Evolutionary conservation across 1,140 invertebrate species (phyloP), one percentile per base, ranked within the genome.

Genomic region (Anastrepha obliqua): DNA sequence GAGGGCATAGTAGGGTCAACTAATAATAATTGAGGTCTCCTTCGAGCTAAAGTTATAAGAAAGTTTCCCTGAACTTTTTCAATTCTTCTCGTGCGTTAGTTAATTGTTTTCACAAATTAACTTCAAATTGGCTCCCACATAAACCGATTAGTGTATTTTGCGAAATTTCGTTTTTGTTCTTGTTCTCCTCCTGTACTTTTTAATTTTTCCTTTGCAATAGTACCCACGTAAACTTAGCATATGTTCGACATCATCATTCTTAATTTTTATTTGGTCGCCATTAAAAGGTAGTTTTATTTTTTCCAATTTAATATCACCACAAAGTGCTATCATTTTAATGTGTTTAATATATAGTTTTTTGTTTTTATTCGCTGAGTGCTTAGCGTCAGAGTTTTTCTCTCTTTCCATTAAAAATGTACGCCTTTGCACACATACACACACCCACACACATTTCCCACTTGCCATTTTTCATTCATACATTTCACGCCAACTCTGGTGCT

Each of bases 281-380:
- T 58, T 8, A 58, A 11, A 42, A 20, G 39, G 55, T 58, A 58
- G 55, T 58, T 58, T 58, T 58, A 7, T 7, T 29, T 67, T 20
- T 67, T 67, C 20, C 39, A 67, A 67, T 67, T 67, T 67, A 67
- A 67, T 39, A 67, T 67, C 39, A 42, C 65, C 65, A 20, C 65
- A 67, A 67, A 67, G 65, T 67, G 65, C 65, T 29, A 29, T 20
- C 65, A 42, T 67, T 67, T 67, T 39, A 29, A 67, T 67, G 29
- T 39, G 29, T 29, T 29, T 29, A 29, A 29, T 29, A 29, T 29
- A 29, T 29, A 29, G 29, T 29, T 29, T 29, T 29, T 67, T 39
- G 11, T 42, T 20, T 67, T 42, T 67, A 39, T 67, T 29, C 29
- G 29, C 13, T 67, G 65, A 20, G 8, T 67, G 7, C 39, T 67